A percentile compares a stretch with the other conserved stretches of the same genome.
These are phyloP conservation scores for Eumaeus atala DNA, from an alignment of 1,140 invertebrate genomes.

Conservation along the genomic window DNA sequence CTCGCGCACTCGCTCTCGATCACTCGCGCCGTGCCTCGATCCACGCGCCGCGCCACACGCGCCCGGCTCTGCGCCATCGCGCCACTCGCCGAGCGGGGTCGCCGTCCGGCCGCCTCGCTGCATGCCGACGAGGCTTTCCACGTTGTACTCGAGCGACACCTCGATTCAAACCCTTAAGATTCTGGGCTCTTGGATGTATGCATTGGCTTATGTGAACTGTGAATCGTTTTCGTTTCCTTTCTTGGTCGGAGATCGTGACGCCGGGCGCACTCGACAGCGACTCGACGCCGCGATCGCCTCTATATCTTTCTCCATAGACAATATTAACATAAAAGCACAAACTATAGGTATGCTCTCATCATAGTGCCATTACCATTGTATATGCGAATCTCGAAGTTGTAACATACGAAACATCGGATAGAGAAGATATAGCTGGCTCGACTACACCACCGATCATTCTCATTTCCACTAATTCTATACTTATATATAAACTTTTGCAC, in stretches of 20 bases:
- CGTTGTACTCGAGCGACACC: conserved; percentile 65
- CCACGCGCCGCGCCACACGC: conserved; percentile 21
- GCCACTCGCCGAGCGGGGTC: conserved; percentile 31
- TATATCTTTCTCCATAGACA: conserved; percentile 13
- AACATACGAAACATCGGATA: conserved; percentile 15
- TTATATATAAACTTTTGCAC: conserved; percentile 66
- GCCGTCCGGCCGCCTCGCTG: conserved; percentile 60
- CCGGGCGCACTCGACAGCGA: conserved; percentile 11
- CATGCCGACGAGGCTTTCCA: conserved; percentile 68
- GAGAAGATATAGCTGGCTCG: conserved; percentile 66
- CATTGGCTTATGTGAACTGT: conserved; percentile 73
- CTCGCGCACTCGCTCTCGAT: conserved; percentile 24
- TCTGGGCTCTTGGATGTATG: conserved; percentile 74
- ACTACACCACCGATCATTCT: conserved; percentile 61
- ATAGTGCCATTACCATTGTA: conserved; percentile 33
- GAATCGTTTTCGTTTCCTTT: conserved; percentile 73
- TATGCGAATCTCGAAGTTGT: conserved; percentile 30
- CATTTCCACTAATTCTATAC: conserved; percentile 60
- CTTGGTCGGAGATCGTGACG: conserved; percentile 53
- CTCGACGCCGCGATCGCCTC: conserved; percentile 16
- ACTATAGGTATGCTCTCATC: conserved; percentile 19
- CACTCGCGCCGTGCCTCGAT: conserved; percentile 33
- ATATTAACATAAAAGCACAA: conserved; percentile 9
- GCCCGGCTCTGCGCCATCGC: conserved; percentile 15
- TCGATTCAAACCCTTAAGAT: conserved; percentile 72